Conservation (phyloP, 2,113 vertebrate species). For the Phyllostomus hastatus region DNA sequence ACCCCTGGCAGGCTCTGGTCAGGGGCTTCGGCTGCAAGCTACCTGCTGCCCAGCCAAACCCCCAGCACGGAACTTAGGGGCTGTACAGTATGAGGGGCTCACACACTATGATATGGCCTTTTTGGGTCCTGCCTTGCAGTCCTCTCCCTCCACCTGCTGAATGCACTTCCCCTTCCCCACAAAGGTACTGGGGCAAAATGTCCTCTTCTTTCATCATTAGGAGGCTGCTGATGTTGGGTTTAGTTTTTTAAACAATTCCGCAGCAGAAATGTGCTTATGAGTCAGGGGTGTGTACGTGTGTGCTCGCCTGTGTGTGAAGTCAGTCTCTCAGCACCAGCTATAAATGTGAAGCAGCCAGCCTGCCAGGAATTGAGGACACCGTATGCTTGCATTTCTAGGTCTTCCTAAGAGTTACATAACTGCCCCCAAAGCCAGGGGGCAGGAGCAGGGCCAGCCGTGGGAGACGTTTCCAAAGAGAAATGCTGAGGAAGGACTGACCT, state of each 20-base stretch:
- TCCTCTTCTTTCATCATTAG: background rate
- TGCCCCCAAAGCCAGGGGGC: slow-evolving; percentile 44
- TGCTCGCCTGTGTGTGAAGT: background rate
- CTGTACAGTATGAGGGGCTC: no score
- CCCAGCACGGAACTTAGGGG: background rate
- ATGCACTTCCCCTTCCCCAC: background rate
- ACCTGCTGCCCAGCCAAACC: background rate
- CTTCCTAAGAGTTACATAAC: slow-evolving; percentile 63
- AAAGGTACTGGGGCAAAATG: background rate
- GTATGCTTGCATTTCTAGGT: slow-evolving; percentile 59
- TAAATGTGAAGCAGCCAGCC: slow-evolving; percentile 48
- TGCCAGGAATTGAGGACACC: slow-evolving; percentile 54
- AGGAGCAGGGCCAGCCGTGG: slow-evolving; percentile 51
- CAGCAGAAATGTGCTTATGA: background rate
- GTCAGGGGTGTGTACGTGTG: background rate
- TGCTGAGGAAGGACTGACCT: slow-evolving; percentile 63
- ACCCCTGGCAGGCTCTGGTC: background rate
- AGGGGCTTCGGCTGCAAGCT: background rate
- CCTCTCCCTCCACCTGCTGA: background rate
- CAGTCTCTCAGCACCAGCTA: slow-evolving; percentile 53
- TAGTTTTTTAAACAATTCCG: background rate
- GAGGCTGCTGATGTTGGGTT: slow-evolving; percentile 9
- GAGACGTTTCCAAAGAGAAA: slow-evolving; percentile 49
- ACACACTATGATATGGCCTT: no score
- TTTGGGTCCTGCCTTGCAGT: background rate